A percentile compares a stretch with the other conserved stretches of the same genome.
These are phyloP conservation scores for Agrilus mali DNA, from an alignment of 2,888 invertebrate species.

Conservation along the genomic window DNA sequence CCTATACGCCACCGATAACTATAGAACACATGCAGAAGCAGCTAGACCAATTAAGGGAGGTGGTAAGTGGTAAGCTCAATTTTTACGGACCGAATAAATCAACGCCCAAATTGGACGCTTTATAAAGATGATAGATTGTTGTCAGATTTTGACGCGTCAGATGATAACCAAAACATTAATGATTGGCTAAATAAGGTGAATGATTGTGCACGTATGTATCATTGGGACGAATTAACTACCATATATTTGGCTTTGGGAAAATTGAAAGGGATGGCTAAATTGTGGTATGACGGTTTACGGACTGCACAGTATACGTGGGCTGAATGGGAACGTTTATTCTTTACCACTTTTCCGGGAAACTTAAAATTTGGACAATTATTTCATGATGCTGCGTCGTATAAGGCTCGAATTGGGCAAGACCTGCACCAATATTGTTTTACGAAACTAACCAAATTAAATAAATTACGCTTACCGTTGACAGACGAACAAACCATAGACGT, in stretches of 20 bases:
- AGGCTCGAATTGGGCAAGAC: neutral
- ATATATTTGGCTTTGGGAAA: slow-evolving; percentile 5
- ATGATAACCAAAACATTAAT: neutral
- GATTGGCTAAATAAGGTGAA: slow-evolving; percentile 2
- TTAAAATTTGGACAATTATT: too few species aligned
- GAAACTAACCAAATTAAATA: neutral
- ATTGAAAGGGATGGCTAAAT: slow-evolving; percentile 1
- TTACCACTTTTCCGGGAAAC: too few species aligned
- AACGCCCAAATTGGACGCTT: neutral
- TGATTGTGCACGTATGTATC: slow-evolving; percentile 5
- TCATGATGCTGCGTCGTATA: too few species aligned
- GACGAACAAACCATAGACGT: slow-evolving; percentile 1
- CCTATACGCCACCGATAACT: too few species aligned
- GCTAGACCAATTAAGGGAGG: too few species aligned
- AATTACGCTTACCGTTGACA: neutral
- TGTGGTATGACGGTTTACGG: neutral
- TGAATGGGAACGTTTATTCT: neutral
- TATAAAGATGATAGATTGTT: neutral
- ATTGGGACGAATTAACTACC: slow-evolving; percentile 5
- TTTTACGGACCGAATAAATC: too few species aligned
- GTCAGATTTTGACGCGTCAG: neutral
- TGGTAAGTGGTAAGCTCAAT: too few species aligned
- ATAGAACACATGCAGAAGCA: too few species aligned
- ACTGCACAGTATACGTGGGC: neutral
- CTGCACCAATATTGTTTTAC: slow-evolving; percentile 1